phyloP scores from a whole-genome alignment of 1,140 invertebrate species.

The Drosophila miranda region DNA sequence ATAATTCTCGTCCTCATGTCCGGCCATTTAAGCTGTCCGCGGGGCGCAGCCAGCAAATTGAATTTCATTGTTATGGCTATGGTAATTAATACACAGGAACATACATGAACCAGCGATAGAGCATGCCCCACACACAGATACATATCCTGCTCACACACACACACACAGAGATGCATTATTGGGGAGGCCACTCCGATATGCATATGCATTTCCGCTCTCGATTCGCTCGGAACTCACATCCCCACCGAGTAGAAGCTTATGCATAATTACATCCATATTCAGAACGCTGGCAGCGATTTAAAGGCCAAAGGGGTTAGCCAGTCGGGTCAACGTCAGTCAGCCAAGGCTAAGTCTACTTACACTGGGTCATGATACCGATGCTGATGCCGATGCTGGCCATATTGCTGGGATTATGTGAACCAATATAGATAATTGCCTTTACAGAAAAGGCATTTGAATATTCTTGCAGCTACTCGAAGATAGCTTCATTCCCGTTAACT shows the following conservation, averaged over 20 bases:
- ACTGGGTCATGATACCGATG: neutral
- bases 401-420: neutral
- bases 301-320: conserved; percentile 30
- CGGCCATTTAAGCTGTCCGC: conserved; percentile 45
- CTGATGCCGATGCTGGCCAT: too few relatives aligned
- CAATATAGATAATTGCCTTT: neutral
- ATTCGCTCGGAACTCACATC: conserved; percentile 12
- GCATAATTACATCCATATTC: conserved; percentile 47
- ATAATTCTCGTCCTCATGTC: conserved; percentile 58
- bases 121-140: neutral
- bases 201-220: conserved; percentile 49
- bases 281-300: conserved; percentile 17
- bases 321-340: conserved; percentile 12
- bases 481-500: too few relatives aligned
- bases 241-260: conserved; percentile 25
- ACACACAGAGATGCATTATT: neutral
- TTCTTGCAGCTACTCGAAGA: too few relatives aligned
- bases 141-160: neutral
- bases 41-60: conserved; percentile 43
- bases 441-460: neutral
- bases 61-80: conserved; percentile 60
- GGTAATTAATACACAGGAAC: conserved; percentile 48
- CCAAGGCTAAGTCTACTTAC: conserved; percentile 18
- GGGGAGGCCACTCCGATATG: conserved; percentile 14
- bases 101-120: too few relatives aligned